Evolutionary conservation across 2,888 invertebrate genomes (phyloP).

Genomic region (Synergus laeviventris): DNA sequence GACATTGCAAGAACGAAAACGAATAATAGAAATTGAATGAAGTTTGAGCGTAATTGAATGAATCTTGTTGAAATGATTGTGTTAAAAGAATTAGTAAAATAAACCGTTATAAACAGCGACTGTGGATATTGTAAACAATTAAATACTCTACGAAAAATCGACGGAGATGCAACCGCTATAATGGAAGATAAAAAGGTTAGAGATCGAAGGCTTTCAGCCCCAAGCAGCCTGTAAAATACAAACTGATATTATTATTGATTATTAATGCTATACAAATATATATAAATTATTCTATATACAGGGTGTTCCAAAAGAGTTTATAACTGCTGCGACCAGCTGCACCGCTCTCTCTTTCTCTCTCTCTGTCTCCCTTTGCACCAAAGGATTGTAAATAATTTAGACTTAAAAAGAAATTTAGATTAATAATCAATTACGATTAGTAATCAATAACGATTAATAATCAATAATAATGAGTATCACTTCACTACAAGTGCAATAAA

Average conservation of each 20-base stretch:
- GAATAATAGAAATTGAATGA: slow-evolving; percentile 52
- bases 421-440: not conserved
- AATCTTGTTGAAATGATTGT: not conserved
- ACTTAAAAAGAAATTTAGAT: not conserved
- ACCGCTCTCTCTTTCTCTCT: slow-evolving; percentile 56
- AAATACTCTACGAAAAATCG: slow-evolving; percentile 52
- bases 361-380: slow-evolving; percentile 39
- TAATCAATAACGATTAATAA: not conserved
- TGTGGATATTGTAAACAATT: slow-evolving; percentile 56
- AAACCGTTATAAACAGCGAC: slow-evolving; percentile 51
- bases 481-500: slow-evolving; percentile 10
- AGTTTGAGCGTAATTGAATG: slow-evolving; percentile 1
- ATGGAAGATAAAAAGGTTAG: slow-evolving; percentile 62
- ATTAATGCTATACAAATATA: slow-evolving; percentile 68
- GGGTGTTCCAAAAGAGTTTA: slow-evolving; percentile 74
- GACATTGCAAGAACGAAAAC: slow-evolving; percentile 44
- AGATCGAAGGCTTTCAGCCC: slow-evolving; percentile 66
- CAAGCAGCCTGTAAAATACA: slow-evolving; percentile 73
- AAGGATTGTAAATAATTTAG: slow-evolving; percentile 31
- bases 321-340: slow-evolving; percentile 64
- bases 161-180: slow-evolving; percentile 53
- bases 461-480: slow-evolving; percentile 7
- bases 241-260: slow-evolving; percentile 75
- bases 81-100: not conserved
- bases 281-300: slow-evolving; percentile 64